Base-by-base conservation (phyloP, 1,140 invertebrate species). In the Uloborus diversus region DNA sequence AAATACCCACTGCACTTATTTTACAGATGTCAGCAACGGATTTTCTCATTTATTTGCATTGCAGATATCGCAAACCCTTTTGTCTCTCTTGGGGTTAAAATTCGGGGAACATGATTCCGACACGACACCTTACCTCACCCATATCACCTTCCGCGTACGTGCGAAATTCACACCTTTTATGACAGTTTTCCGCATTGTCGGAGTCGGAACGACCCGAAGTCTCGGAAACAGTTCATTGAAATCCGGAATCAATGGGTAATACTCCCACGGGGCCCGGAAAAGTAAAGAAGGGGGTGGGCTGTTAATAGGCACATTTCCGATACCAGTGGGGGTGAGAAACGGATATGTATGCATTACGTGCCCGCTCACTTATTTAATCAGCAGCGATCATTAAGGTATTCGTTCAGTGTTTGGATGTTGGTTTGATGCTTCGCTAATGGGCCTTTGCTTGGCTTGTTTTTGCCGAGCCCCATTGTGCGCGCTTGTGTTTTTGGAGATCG, bases 121-220 rank as follows among this genome's bases (percentile, higher is more conserved):
- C 65, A 30, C 33, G 65, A 69, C 65, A 69, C 32, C 49, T 53
- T 53, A 69, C 47, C 27, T 69, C 65, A 69, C 47, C 65, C 65
- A 69, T 59, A 70, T 59, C 68, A 70, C 68, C 68, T 70, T 70
- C 68, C 68, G 68, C 68, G 20, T 70, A 70, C 51, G 68, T 70
- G 68, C 23, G 27, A n/a, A 25, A 70, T 70, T 70, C 68, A 70
- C n/a, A n/a, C n/a, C n/a, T n/a, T n/a, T n/a, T n/a, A n/a, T n/a
- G n/a, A n/a, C n/a, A n/a, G n/a, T n/a, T n/a, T n/a, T 30, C 33
- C 47, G 33, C 7, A 42, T n/a, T 7, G 27, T 23, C 28, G 37
- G 32, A 5, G 17, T 13, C 35, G 33, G 27, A 65, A 37, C 37
- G 33, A 65, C 25, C 37, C 23, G 33, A 47, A 65, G 20, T 28